These are phyloP conservation scores for Netelia fuscicornis DNA, from an alignment of 2,888 invertebrate species.

Conservation along the genomic window DNA sequence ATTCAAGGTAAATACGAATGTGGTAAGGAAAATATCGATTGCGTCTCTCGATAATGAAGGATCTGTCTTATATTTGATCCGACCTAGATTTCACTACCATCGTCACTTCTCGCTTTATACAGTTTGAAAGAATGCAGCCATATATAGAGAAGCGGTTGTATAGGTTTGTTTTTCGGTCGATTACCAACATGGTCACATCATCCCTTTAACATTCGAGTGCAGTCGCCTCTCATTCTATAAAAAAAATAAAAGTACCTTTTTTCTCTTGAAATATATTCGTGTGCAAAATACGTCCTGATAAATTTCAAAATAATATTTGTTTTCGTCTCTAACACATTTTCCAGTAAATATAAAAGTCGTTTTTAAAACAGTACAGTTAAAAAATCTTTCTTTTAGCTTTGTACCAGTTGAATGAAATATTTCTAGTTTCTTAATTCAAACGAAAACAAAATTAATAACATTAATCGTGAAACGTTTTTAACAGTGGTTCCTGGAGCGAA, in stretches of 20 bases:
- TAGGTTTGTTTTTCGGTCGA: conserved; percentile 10
- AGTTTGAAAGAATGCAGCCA: neutral
- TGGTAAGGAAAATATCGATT: conserved; percentile 31
- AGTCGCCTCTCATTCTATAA: too few relatives aligned
- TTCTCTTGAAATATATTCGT: too few relatives aligned
- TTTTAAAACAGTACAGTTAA: neutral
- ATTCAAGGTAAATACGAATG: too few relatives aligned
- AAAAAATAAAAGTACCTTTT: too few relatives aligned
- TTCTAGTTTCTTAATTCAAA: too few relatives aligned
- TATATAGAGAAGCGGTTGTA: conserved; percentile 5
- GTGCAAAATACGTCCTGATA: too few relatives aligned
- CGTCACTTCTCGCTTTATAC: conserved; percentile 20
- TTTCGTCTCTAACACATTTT: neutral
- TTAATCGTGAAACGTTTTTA: neutral
- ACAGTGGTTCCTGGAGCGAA: conserved; percentile 23
- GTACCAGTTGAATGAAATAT: too few relatives aligned
- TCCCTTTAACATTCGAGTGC: neutral
- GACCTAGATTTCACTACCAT: conserved; percentile 45
- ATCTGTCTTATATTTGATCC: conserved; percentile 26
- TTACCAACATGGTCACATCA: neutral
- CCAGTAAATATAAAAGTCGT: neutral
- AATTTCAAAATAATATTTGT: neutral
- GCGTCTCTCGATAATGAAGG: conserved; percentile 32
- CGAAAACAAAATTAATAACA: too few relatives aligned
- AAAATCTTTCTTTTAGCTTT: too few relatives aligned